These are phyloP conservation scores for Limnodromus scolopaceus DNA, from an alignment of 2,797 vertebrate species.

Conservation along the genomic window DNA sequence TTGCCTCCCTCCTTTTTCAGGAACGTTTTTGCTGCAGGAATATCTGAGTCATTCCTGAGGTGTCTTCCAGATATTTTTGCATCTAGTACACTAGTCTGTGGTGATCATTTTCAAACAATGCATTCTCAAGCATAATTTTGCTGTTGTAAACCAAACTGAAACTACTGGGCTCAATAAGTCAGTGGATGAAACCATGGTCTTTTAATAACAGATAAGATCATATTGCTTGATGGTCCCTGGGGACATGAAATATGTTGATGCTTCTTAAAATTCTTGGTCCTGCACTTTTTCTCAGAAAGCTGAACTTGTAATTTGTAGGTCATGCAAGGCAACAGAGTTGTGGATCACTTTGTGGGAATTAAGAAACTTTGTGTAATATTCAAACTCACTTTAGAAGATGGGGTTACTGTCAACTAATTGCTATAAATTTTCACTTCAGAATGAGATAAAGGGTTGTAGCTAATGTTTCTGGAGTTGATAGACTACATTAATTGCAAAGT, in stretches of 20 bases:
- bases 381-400: neutral
- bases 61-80: slow-evolving; percentile 10
- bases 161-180: neutral
- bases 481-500: neutral
- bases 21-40: slow-evolving; percentile 18
- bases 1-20: slow-evolving; percentile 21
- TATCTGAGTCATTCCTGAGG: slow-evolving; percentile 21
- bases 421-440: neutral
- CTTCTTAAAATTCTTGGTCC: neutral
- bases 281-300: neutral
- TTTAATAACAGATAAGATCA: neutral
- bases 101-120: neutral
- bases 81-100: neutral
- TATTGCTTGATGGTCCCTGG: neutral
- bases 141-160: neutral
- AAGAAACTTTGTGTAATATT: neutral
- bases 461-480: neutral
- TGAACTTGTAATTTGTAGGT: neutral
- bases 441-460: neutral
- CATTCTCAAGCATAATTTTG: neutral
- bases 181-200: neutral
- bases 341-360: neutral
- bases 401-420: neutral
- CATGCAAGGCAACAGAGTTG: neutral
- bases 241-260: neutral